phyloP scores from a whole-genome alignment of 2,113 vertebrate species.

The Dicerorhinus sumatrensis region DNA sequence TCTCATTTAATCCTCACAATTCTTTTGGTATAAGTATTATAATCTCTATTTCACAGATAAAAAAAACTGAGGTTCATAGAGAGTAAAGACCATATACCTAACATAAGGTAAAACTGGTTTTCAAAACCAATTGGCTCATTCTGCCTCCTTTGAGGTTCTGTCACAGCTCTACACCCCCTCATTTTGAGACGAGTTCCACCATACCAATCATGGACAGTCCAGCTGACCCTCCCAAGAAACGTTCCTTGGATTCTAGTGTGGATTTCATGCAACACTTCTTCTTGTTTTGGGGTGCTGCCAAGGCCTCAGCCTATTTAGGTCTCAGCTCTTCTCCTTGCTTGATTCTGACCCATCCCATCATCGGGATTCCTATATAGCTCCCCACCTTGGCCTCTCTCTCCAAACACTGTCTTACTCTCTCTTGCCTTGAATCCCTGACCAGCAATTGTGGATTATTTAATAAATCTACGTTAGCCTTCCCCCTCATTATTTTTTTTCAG shows the following conservation, averaged over 20 bases:
- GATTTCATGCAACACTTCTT: not conserved
- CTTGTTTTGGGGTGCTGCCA: not conserved
- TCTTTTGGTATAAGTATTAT: not conserved
- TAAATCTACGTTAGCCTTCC: not conserved
- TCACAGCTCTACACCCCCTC: not conserved
- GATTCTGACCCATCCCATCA: not conserved
- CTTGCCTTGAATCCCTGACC: not conserved
- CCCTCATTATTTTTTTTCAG: not conserved
- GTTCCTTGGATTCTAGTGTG: not conserved
- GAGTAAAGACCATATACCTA: not conserved
- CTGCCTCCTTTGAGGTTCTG: not conserved
- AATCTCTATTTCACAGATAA: not conserved
- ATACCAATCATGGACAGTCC: not conserved
- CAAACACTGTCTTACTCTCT: not conserved
- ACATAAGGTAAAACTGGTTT: not conserved
- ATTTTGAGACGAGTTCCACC: not conserved
- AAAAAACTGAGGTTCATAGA: not conserved
- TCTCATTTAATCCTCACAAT: conserved; percentile 5
- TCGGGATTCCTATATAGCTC: not conserved
- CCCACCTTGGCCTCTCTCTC: not conserved
- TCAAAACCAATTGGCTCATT: not conserved
- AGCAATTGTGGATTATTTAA: conserved; percentile 24
- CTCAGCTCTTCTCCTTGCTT: not conserved
- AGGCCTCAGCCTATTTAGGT: not conserved
- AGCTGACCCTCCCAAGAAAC: not conserved